Percentiles rank a stretch among this genome's conserved stretches.
Conservation (phyloP, 1,140 invertebrate genomes). For the Tenebrio molitor region DNA sequence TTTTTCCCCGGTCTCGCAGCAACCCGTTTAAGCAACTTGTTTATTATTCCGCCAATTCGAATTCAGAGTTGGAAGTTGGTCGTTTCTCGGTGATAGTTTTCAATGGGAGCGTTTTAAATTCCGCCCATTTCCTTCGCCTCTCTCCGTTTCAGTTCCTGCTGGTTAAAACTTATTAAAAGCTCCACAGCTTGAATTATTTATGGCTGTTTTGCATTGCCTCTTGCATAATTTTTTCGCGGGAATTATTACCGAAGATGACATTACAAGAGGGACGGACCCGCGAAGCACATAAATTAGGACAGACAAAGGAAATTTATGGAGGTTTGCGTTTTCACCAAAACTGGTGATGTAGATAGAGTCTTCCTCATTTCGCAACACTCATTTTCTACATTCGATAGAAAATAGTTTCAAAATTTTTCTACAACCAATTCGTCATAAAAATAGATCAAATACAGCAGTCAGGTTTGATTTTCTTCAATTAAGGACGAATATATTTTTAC, state of each 20-base stretch:
- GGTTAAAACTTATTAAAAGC: slow-evolving; percentile 18
- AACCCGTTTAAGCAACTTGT: slow-evolving; percentile 3
- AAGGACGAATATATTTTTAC: too few species aligned
- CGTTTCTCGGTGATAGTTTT: slow-evolving; percentile 21
- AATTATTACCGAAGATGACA: slow-evolving; percentile 12
- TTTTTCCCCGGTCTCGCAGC: too few species aligned
- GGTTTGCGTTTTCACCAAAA: too few species aligned
- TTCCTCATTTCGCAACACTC: too few species aligned
- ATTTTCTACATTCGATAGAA: too few species aligned
- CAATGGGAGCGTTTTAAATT: slow-evolving; percentile 23
- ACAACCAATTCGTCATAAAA: too few species aligned
- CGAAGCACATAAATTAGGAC: neutral
- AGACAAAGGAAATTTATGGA: neutral
- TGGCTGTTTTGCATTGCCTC: slow-evolving; percentile 27
- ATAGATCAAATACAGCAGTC: too few species aligned
- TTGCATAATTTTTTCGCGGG: too few species aligned
- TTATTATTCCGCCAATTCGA: slow-evolving; percentile 20
- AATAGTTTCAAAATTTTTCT: too few species aligned
- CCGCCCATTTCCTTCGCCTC: slow-evolving; percentile 18
- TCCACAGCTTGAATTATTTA: slow-evolving; percentile 23
- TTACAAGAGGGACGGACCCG: neutral
- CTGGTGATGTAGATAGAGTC: too few species aligned
- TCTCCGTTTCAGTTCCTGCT: slow-evolving; percentile 1
- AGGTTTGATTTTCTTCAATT: too few species aligned
- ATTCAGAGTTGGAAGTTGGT: slow-evolving; percentile 7